phyloP scores from a whole-genome alignment of 2,797 vertebrate species.

The Varecia variegata region DNA sequence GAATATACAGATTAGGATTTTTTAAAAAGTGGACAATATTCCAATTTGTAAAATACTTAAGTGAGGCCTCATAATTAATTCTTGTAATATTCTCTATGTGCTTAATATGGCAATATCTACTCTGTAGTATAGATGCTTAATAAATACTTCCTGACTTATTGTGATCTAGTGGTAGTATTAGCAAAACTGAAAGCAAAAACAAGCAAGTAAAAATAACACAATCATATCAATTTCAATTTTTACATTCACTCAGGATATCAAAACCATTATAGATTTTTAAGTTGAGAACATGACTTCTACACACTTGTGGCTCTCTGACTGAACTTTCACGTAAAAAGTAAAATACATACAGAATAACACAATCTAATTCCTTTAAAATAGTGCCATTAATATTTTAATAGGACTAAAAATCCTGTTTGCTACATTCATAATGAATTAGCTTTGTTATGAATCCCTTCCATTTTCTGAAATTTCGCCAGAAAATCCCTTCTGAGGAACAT shows the following conservation, averaged over 20 bases:
- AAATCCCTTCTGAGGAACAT: background rate
- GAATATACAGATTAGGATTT: background rate
- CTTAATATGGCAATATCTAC: background rate
- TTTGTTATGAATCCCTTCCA: background rate
- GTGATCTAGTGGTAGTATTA: background rate
- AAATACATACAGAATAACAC: conserved; percentile 19
- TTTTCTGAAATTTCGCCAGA: background rate
- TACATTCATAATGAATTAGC: conserved; percentile 7
- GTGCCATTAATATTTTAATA: conserved; percentile 19
- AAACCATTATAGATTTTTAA: conserved; percentile 28
- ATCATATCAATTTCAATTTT: conserved; percentile 19
- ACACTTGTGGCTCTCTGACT: background rate
- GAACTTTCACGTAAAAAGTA: conserved; percentile 34
- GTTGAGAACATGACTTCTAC: background rate
- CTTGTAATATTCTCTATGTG: conserved; percentile 16
- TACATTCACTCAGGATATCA: background rate
- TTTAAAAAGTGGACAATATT: background rate
- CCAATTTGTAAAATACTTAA: conserved; percentile 23
- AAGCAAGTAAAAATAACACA: conserved; percentile 13
- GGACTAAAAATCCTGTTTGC: background rate
- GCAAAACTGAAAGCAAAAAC: background rate
- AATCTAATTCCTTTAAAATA: conserved; percentile 36
- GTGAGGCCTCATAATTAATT: background rate
- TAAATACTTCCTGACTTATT: conserved; percentile 17
- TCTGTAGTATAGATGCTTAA: background rate